A percentile compares a stretch with the other conserved stretches of the same genome.
Evolutionary conservation across 1,140 invertebrate genomes (phyloP).

Genomic region (Periplaneta americana): DNA sequence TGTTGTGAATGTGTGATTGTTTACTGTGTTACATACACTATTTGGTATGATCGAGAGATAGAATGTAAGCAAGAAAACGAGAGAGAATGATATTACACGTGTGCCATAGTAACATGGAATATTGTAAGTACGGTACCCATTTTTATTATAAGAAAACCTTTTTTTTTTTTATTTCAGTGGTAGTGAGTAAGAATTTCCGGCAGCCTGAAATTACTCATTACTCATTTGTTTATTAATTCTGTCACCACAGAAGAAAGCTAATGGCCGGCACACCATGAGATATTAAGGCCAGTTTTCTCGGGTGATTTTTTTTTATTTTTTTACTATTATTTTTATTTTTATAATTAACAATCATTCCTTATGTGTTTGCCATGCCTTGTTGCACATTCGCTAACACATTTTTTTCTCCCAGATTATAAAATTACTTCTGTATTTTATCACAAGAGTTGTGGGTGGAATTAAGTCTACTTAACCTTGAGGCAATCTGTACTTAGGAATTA

Average conservation of each 20-base stretch:
- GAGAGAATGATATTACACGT: neutral
- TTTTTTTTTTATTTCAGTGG: neutral
- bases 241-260: neutral
- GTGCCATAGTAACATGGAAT: neutral
- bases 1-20: neutral
- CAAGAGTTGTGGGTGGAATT: neutral
- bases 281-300: neutral
- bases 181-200: neutral
- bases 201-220: neutral
- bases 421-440: neutral
- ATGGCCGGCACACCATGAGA: neutral
- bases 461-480: neutral
- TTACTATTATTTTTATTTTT: neutral
- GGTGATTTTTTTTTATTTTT: neutral
- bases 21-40: neutral
- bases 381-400: neutral
- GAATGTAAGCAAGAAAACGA: neutral
- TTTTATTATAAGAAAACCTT: neutral
- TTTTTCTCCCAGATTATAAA: neutral
- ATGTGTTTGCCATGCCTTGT: neutral
- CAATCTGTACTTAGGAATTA: neutral
- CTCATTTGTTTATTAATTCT: neutral
- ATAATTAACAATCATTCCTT: neutral
- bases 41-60: neutral
- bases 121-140: neutral